Percentiles rank a stretch among this genome's conserved stretches.
Evolutionary conservation across 1,140 invertebrate genomes (phyloP).

Genomic region (Lepidurus arcticus): DNA sequence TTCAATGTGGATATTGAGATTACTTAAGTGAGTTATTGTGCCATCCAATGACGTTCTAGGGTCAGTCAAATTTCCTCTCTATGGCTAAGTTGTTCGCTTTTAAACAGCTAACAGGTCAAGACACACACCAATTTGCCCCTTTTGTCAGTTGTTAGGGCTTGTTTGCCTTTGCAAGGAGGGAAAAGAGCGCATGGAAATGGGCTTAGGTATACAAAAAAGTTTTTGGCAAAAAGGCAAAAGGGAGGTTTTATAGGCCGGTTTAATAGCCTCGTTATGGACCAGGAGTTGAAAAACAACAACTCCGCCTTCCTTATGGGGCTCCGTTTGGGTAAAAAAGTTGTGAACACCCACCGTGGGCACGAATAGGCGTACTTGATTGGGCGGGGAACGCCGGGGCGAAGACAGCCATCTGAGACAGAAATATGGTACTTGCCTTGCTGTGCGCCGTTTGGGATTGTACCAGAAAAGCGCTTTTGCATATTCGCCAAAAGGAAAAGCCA

Average conservation of each 20-base stretch:
- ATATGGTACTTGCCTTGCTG: background rate
- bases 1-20: too few species aligned
- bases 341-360: background rate
- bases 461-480: background rate
- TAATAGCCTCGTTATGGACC: slow-evolving; percentile 17
- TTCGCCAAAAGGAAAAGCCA: background rate
- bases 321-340: background rate
- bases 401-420: slow-evolving; percentile 14
- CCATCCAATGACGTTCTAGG: too few species aligned
- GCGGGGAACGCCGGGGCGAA: background rate
- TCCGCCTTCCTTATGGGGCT: background rate
- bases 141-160: too few species aligned
- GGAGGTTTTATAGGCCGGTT: slow-evolving; percentile 15
- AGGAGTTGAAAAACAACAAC: slow-evolving; percentile 9
- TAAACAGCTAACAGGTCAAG: too few species aligned
- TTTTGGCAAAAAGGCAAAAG: background rate
- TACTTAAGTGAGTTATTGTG: too few species aligned
- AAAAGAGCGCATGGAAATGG: too few species aligned
- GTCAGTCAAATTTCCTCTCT: too few species aligned
- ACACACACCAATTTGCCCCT: too few species aligned
- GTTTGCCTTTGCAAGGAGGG: too few species aligned
- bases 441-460: background rate
- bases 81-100: too few species aligned
- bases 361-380: background rate
- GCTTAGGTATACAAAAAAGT: background rate